Conservation (phyloP, 2,113 vertebrate genomes). For the Bos javanicus region DNA sequence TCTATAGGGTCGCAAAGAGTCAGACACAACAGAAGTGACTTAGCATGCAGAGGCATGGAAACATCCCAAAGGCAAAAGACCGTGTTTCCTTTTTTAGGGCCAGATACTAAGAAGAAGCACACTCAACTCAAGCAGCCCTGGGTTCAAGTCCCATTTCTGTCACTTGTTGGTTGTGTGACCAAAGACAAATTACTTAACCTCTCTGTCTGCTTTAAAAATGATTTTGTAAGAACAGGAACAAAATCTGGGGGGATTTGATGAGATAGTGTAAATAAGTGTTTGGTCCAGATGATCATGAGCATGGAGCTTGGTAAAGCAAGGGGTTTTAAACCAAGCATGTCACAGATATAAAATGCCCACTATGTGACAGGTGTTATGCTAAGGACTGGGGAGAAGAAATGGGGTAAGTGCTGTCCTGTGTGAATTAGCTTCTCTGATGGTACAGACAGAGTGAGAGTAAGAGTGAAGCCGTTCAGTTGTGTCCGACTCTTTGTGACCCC, state of each 20-base stretch:
- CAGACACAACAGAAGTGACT: not conserved
- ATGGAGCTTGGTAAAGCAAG: not conserved
- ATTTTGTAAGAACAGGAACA: not conserved
- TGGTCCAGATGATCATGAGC: not conserved
- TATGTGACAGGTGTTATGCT: not conserved
- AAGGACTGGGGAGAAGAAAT: not conserved
- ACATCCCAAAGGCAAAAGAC: not conserved
- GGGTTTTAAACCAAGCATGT: not conserved
- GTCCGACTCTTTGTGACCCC: not conserved
- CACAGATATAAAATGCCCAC: not conserved
- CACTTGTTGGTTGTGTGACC: not conserved
- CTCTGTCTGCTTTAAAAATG: not conserved
- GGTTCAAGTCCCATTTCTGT: slow-evolving; percentile 13
- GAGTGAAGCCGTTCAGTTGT: not conserved
- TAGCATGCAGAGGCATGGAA: not conserved
- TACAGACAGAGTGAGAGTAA: not conserved
- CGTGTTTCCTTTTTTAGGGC: not conserved
- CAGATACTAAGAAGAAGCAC: not conserved
- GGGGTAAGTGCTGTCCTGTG: not conserved
- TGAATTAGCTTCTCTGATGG: not conserved
- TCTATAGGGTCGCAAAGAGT: not conserved
- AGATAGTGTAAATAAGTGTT: not conserved
- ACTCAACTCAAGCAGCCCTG: not conserved
- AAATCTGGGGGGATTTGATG: not conserved
- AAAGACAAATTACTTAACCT: not conserved